Conservation (phyloP, 1,140 invertebrate genomes). For the Pseudomyrmex dendroicus region DNA sequence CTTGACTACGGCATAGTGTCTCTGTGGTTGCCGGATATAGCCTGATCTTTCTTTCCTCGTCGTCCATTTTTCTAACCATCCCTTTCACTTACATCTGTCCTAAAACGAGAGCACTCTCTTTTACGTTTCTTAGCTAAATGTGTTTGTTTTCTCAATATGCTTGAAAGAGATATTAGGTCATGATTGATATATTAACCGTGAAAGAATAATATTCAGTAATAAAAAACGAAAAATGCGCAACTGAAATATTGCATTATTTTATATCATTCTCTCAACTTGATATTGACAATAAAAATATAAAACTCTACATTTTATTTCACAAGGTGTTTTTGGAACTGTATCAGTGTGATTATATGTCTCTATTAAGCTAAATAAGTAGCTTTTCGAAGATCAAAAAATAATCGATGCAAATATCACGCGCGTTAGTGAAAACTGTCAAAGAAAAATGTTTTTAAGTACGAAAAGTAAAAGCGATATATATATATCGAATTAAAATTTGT, state of each 20-base stretch:
- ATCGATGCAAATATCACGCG: constrained; percentile 21
- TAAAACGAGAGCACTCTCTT: background rate
- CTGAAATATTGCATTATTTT: background rate
- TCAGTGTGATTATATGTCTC: background rate
- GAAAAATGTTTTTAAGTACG: constrained; percentile 20
- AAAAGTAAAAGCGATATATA: background rate
- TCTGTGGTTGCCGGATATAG: constrained; percentile 52
- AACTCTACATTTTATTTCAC: constrained; percentile 2
- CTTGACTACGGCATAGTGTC: constrained; percentile 62
- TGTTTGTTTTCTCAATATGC: background rate
- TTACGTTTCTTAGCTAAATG: background rate
- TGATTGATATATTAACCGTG: background rate
- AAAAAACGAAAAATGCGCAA: background rate
- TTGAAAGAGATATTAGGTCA: constrained; percentile 13
- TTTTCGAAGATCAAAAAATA: constrained; percentile 21
- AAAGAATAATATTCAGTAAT: background rate
- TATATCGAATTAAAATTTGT: no score
- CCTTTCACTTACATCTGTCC: constrained; percentile 12
- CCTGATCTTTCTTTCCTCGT: constrained; percentile 17
- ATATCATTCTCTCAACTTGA: background rate
- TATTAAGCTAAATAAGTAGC: constrained; percentile 1
- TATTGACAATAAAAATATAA: background rate
- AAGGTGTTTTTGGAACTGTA: background rate
- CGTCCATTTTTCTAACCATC: background rate
- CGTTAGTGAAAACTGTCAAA: constrained; percentile 26